phyloP scores from a whole-genome alignment of 2,888 invertebrate species.

The Oscheius sp. region DNA sequence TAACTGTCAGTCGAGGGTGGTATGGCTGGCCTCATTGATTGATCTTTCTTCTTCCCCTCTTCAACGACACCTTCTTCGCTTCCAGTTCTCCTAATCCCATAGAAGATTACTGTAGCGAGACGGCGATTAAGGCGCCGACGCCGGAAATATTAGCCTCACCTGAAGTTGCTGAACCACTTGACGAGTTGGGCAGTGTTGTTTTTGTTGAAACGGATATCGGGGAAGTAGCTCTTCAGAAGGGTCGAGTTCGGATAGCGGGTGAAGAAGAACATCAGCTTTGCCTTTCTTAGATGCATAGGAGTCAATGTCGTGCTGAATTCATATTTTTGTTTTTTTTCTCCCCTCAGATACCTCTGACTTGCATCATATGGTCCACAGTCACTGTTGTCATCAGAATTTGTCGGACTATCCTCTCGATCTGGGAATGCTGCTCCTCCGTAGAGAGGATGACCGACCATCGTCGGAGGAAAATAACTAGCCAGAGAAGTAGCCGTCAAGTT shows the following conservation, averaged over 20 bases:
- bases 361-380: conserved; percentile 58
- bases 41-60: neutral
- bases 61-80: conserved; percentile 11
- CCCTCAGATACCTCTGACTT: conserved; percentile 36
- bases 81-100: conserved; percentile 27
- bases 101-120: conserved; percentile 28
- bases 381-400: conserved; percentile 60
- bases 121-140: conserved; percentile 23
- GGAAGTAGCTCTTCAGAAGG: conserved; percentile 99
- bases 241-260: conserved; percentile 98
- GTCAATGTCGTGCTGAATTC: conserved; percentile 80
- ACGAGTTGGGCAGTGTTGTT: conserved; percentile 99
- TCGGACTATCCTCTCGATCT: conserved; percentile 57
- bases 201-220: conserved; percentile 99
- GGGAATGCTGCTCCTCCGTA: conserved; percentile 55
- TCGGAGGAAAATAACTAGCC: conserved; percentile 53
- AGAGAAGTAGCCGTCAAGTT: conserved; percentile 15
- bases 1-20: neutral
- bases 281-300: conserved; percentile 99
- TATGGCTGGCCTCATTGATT: neutral
- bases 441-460: conserved; percentile 65
- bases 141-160: conserved; percentile 76
- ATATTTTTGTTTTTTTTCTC: neutral
- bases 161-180: conserved; percentile 99
- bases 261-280: conserved; percentile 99